Base-by-base conservation (phyloP, 2,113 vertebrate genomes). In the Sprattus sprattus region DNA sequence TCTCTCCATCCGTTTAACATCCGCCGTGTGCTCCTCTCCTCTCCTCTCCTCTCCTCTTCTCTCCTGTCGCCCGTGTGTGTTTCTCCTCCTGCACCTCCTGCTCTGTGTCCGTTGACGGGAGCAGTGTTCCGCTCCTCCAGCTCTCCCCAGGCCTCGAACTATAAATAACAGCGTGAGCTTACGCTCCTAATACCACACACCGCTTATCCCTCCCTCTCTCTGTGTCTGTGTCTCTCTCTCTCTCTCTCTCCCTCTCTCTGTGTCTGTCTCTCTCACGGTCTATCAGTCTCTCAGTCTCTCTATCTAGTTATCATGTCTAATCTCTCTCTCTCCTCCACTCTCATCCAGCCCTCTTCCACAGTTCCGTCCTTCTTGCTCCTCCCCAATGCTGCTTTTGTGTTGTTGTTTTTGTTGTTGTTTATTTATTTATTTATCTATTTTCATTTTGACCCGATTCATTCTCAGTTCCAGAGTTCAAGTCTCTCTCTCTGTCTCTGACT, bases 121-220 rank as follows among this genome's bases (percentile, higher is more conserved):
- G 22, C 46, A n/a, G 16, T 10, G 82, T 87, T 81, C 45, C 81
- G 86, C 80, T 75, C 54, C 87, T 88, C 88, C 86, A 82, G 84
- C 82, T 85, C 67, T 89, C 87, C 78, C 82, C 88, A 81, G 85
- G 89, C 83, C 67, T 91, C 88, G 83, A 81, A 90, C 93, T 94
- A 93, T 92, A 95, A 95, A 95, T 93, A 95, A 84, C 94, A 90
- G 91, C 47, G 78, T 44, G 82, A 89, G 94, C 93, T 94, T 93
- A 92, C 84, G 71, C 25, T 89, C 88, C 87, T 93, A 94, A 93
- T 91, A 87, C 93, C 91, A 88, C 82, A 83, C 88, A 84, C 46
- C 32, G 86, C 88, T 92, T 91, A 92, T 92, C 92, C 91, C 81
- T 91, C 88, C 6, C 88, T 87, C 87, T 81, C 88, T 90, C 88